phyloP scores from a whole-genome alignment of 2,113 vertebrate genomes.

The Carassius gibelio region DNA sequence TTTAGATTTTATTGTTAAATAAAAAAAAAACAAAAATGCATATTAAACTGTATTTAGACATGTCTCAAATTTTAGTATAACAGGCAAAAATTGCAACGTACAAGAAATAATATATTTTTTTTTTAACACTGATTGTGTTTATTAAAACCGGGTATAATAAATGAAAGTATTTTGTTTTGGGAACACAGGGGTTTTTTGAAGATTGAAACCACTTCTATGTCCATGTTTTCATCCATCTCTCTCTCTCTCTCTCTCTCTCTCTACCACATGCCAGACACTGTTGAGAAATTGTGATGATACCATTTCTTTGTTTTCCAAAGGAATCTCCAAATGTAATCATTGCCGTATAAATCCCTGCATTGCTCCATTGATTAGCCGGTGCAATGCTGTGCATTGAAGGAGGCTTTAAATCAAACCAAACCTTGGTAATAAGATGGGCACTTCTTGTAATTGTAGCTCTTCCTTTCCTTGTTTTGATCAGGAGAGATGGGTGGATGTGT shows the following conservation, averaged over 20 bases:
- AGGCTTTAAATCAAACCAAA: neutral
- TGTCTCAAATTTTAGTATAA: too few relatives aligned
- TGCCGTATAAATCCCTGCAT: neutral
- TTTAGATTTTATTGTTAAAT: too few relatives aligned
- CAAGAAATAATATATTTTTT: neutral
- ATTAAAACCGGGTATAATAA: neutral
- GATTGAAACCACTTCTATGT: conserved; percentile 1
- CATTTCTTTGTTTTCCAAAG: neutral
- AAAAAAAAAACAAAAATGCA: too few relatives aligned
- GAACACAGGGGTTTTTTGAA: neutral
- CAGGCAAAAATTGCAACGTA: too few relatives aligned
- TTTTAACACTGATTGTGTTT: neutral
- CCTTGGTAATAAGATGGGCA: neutral
- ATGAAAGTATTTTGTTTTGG: neutral
- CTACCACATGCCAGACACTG: neutral
- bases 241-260: neutral
- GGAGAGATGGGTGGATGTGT: conserved; percentile 19
- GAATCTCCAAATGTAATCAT: neutral
- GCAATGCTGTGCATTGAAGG: neutral
- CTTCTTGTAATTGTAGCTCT: neutral
- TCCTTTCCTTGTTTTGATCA: conserved; percentile 21
- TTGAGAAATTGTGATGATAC: neutral
- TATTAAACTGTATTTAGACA: neutral
- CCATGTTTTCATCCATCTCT: neutral
- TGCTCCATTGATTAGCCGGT: neutral